Evolutionary conservation across 2,888 invertebrate genomes (phyloP).

Genomic region (Tetheella fluctuosa): DNA sequence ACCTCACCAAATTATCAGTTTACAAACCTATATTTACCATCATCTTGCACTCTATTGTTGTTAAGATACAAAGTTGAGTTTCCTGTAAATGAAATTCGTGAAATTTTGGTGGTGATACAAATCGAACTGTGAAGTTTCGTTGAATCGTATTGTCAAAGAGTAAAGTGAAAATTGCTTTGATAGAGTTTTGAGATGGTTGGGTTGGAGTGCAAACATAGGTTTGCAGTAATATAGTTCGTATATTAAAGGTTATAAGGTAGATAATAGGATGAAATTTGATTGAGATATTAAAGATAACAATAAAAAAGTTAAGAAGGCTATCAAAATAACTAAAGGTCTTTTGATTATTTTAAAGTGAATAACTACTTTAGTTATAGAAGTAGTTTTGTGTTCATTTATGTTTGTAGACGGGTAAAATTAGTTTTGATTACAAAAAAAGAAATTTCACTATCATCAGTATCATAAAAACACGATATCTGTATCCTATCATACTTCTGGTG

Average conservation of each 20-base stretch:
- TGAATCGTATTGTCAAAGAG: conserved; percentile 22
- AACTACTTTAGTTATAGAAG: no score
- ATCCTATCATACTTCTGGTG: no score
- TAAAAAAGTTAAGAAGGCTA: no score
- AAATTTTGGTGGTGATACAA: conserved; percentile 28
- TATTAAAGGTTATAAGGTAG: not conserved
- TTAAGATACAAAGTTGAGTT: conserved; percentile 17
- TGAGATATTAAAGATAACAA: no score
- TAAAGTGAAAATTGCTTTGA: conserved; percentile 26
- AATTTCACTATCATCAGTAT: no score
- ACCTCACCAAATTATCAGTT: conserved; percentile 50
- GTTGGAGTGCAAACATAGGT: conserved; percentile 36
- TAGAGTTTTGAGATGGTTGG: conserved; percentile 10
- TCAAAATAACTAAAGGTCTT: no score
- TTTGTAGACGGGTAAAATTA: no score
- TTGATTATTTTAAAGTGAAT: no score
- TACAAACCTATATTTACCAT: conserved; percentile 28
- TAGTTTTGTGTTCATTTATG: no score
- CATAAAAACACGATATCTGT: no score
- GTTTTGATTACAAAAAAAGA: no score
- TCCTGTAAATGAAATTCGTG: conserved; percentile 13
- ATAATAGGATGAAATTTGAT: not conserved
- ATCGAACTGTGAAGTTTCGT: conserved; percentile 23
- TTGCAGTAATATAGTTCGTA: conserved; percentile 24
- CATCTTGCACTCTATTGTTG: conserved; percentile 22